A percentile compares a stretch with the other conserved stretches of the same genome.
Evolutionary conservation across 2,113 vertebrate species (phyloP).

Genomic region (Euleptes europaea): DNA sequence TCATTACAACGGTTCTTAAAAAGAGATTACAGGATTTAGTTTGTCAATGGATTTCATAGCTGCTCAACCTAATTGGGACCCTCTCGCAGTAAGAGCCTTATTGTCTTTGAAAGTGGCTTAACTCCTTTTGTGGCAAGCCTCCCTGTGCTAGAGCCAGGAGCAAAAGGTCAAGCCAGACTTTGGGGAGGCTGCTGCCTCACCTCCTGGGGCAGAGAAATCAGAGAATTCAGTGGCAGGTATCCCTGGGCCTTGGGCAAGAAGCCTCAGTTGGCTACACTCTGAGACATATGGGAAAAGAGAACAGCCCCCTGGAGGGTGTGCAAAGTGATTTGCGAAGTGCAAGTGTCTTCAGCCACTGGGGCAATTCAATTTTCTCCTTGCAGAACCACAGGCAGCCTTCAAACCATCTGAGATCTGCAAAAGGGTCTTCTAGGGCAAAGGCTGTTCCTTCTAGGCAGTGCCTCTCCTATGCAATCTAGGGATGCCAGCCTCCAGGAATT

Average conservation of each 20-base stretch:
- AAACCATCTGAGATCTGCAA: background rate
- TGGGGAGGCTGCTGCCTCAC: background rate
- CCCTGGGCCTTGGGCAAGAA: too few species aligned
- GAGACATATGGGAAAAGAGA: background rate
- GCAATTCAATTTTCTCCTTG: background rate
- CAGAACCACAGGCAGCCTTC: background rate
- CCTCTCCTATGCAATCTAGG: background rate
- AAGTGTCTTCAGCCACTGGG: too few species aligned
- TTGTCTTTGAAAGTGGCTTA: accelerated
- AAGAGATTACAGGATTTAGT: conserved; percentile 1
- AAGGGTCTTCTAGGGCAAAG: background rate
- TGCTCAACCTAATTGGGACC: background rate
- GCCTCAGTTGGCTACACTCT: too few species aligned
- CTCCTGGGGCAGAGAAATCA: background rate
- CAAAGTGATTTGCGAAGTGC: background rate
- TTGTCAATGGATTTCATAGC: background rate
- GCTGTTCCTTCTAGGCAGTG: background rate
- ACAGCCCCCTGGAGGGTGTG: background rate
- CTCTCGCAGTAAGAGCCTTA: accelerated
- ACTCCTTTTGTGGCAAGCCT: accelerated
- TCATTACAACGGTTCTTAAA: conserved; percentile 1
- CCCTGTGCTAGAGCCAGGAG: background rate
- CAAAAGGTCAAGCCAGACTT: background rate
- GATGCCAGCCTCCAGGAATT: too few species aligned
- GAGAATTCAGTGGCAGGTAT: too few species aligned